Percentiles rank a stretch among this genome's conserved stretches.
These are phyloP conservation scores for Festucalex cinctus DNA, from an alignment of 2,113 vertebrate genomes.

Conservation along the genomic window DNA sequence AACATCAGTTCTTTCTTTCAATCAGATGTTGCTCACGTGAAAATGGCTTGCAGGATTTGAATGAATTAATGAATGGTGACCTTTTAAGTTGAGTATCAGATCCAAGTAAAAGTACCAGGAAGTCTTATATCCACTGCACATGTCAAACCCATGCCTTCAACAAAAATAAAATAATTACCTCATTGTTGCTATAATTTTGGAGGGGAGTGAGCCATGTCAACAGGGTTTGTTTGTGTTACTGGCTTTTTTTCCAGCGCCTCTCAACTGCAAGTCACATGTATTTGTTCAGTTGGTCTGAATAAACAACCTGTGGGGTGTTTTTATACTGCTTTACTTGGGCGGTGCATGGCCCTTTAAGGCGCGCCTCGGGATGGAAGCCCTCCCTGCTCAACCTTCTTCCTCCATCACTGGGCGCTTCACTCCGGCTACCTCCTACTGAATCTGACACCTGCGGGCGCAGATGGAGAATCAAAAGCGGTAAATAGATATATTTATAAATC, in stretches of 20 bases:
- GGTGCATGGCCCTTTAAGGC: constrained; percentile 62
- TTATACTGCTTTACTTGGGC: background rate
- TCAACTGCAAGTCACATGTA: background rate
- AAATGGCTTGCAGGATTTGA: too few relatives aligned
- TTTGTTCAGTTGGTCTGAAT: background rate
- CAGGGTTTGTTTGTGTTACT: background rate
- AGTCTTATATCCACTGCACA: background rate
- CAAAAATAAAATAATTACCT: too few relatives aligned
- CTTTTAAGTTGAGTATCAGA: background rate
- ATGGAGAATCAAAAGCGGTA: constrained; percentile 39
- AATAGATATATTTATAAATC: background rate
- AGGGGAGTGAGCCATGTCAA: background rate
- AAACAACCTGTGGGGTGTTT: background rate
- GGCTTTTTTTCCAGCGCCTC: background rate
- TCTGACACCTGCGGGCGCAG: constrained; percentile 5
- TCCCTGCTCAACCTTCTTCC: constrained; percentile 44
- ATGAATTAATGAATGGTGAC: background rate
- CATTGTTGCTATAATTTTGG: background rate
- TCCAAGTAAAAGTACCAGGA: background rate
- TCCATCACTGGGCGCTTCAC: constrained; percentile 38
- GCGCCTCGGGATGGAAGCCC: constrained; percentile 19
- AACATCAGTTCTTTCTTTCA: background rate
- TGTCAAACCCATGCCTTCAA: too few relatives aligned
- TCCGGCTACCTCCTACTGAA: constrained; percentile 15
- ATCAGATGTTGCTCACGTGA: background rate